Evolutionary conservation across 2,797 vertebrate genomes (phyloP).

Genomic region (Parauchenoglanis punctatus): DNA sequence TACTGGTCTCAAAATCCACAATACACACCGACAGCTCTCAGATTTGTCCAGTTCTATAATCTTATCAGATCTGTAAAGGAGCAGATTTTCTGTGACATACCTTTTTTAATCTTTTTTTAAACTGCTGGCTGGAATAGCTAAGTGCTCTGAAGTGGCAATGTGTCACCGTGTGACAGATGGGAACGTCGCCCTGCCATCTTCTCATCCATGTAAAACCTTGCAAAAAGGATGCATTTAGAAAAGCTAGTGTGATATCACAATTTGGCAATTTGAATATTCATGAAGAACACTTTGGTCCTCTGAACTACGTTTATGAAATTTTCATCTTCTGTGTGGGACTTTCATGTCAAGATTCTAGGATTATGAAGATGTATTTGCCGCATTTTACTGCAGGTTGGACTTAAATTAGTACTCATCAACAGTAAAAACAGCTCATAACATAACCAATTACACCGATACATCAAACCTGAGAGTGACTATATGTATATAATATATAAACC

Average conservation of each 20-base stretch:
- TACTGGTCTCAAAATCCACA: no score
- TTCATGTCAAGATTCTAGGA: background rate
- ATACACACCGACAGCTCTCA: no score
- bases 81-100: background rate
- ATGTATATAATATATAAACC: background rate
- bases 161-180: slow-evolving; percentile 33
- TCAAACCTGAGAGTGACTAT: background rate
- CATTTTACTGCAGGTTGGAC: background rate
- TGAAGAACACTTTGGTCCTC: background rate
- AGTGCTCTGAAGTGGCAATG: slow-evolving; percentile 12
- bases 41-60: background rate
- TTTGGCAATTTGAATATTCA: slow-evolving; percentile 3
- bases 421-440: background rate
- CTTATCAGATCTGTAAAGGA: background rate
- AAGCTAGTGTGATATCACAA: slow-evolving; percentile 7
- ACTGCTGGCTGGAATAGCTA: background rate
- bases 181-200: slow-evolving; percentile 11
- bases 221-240: background rate
- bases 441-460: background rate
- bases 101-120: slow-evolving; percentile 4
- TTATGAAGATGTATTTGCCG: background rate
- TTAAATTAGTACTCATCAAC: background rate
- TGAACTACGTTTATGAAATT: background rate
- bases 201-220: background rate
- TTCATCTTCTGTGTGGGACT: background rate